Evolutionary conservation across 2,888 invertebrate genomes (phyloP).

Genomic region (Electrophaes corylata): DNA sequence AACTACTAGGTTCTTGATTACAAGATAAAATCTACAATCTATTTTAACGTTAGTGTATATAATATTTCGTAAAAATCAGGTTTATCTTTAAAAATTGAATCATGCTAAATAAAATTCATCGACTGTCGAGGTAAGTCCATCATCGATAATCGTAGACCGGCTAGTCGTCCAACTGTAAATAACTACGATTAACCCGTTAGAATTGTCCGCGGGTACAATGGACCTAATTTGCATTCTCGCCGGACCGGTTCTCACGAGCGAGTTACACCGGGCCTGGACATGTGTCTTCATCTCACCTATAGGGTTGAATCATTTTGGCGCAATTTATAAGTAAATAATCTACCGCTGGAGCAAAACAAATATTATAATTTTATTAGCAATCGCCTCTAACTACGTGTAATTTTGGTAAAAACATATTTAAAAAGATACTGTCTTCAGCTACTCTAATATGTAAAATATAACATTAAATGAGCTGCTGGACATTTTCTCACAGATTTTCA

Average conservation of each 20-base stretch:
- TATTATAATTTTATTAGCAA: not conserved
- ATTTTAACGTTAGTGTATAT: no score
- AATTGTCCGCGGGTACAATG: slow-evolving; percentile 75
- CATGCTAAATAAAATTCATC: slow-evolving; percentile 16
- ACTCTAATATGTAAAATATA: no score
- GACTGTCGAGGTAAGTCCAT: slow-evolving; percentile 1
- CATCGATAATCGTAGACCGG: slow-evolving; percentile 41
- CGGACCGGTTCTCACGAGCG: slow-evolving; percentile 71
- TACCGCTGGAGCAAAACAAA: not conserved
- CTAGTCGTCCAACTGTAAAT: slow-evolving; percentile 30
- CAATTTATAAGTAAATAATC: not conserved
- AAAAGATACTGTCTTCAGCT: no score
- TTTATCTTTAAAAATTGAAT: no score
- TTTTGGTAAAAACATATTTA: no score
- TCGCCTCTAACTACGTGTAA: not conserved
- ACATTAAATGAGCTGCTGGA: no score
- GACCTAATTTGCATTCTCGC: slow-evolving; percentile 73
- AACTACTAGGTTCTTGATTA: no score
- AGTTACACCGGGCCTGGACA: slow-evolving; percentile 43
- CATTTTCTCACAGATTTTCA: no score
- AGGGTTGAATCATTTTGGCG: slow-evolving; percentile 12
- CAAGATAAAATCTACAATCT: no score
- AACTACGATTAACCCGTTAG: slow-evolving; percentile 62
- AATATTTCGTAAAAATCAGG: no score
- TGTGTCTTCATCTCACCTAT: slow-evolving; percentile 41